phyloP scores from a whole-genome alignment of 2,113 vertebrate genomes.

The Anser brachyrhynchus region DNA sequence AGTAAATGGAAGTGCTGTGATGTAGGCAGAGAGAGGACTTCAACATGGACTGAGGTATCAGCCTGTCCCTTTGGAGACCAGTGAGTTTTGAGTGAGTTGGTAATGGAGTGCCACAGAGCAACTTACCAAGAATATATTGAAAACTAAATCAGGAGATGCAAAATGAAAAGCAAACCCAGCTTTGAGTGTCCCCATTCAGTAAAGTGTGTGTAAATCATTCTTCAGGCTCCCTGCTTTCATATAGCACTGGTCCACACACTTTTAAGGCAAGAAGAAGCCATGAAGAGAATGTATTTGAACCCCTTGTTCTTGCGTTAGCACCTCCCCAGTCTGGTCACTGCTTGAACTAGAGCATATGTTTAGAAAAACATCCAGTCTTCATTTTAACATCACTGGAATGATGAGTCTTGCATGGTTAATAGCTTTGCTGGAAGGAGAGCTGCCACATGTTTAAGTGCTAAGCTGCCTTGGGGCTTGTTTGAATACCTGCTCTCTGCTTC shows the following conservation, averaged over 20 bases:
- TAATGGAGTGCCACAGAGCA: background rate
- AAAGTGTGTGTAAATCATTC: background rate
- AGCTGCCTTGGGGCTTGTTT: constrained; percentile 44
- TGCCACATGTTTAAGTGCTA: constrained; percentile 15
- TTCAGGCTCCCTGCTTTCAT: background rate
- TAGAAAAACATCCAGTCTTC: constrained; percentile 1
- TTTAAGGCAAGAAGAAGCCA: background rate
- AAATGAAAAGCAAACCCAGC: background rate
- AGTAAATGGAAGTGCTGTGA: background rate
- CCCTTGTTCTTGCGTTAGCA: background rate
- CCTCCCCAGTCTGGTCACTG: background rate
- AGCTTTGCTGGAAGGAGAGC: constrained; percentile 44
- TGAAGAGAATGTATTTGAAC: background rate
- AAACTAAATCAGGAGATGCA: background rate
- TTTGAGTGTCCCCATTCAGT: background rate
- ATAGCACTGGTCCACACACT: background rate
- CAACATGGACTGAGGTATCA: background rate
- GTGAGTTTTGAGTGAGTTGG: background rate
- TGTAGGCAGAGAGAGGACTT: background rate
- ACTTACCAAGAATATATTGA: background rate
- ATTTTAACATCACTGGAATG: background rate
- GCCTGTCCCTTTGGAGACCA: background rate
- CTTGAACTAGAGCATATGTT: constrained; percentile 5
- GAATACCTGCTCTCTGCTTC: constrained; percentile 46
- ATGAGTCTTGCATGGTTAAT: constrained; percentile 9